phyloP scores from a whole-genome alignment of 1,140 invertebrate species.

The Cherax destructor region DNA sequence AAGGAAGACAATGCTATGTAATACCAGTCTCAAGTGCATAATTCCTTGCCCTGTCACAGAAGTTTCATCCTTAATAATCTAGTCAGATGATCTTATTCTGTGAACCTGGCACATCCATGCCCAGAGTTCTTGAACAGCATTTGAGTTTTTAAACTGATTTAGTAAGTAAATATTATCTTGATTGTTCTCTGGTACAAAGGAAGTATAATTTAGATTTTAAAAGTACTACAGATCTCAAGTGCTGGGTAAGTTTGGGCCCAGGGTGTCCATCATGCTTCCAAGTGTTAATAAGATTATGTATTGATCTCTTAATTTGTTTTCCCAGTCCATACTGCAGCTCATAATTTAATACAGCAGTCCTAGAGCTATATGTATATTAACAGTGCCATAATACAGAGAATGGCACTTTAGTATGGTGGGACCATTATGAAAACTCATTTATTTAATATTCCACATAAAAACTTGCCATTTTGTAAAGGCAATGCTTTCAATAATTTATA shows the following conservation, averaged over 20 bases:
- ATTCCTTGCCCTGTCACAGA: constrained; percentile 15
- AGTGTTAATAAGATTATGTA: constrained; percentile 45
- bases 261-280: constrained; percentile 41
- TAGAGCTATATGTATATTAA: constrained; percentile 2
- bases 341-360: background rate
- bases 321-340: constrained; percentile 27
- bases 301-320: constrained; percentile 29
- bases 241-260: background rate
- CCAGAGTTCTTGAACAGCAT: constrained; percentile 11
- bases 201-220: background rate
- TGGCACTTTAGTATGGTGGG: constrained; percentile 21
- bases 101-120: constrained; percentile 19
- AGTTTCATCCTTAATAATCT: constrained; percentile 55
- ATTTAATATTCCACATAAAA: constrained; percentile 16
- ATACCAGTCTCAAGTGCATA: constrained; percentile 23
- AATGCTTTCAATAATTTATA: background rate
- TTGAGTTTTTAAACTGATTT: background rate
- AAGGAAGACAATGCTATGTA: constrained; percentile 1
- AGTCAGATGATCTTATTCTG: constrained; percentile 63
- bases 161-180: background rate
- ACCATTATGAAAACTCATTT: constrained; percentile 24
- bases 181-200: background rate
- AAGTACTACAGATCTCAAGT: constrained; percentile 6
- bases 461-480: background rate
- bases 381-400: constrained; percentile 5